Conservation (phyloP, 37 sponge, comb jelly and placozoan species). For the Ianthella basta region DNA sequence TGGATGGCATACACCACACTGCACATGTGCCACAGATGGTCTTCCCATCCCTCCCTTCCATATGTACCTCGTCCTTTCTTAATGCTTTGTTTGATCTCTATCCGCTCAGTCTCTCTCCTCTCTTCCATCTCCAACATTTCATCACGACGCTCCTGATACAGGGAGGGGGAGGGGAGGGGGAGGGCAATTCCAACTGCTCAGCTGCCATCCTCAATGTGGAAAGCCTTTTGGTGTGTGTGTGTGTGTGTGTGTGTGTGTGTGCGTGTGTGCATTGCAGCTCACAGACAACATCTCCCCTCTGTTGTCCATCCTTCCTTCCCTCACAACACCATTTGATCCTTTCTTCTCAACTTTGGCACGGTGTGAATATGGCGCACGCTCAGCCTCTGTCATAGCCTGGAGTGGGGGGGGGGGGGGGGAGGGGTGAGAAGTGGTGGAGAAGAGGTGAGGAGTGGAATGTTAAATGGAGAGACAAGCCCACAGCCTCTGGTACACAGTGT, state of each 20-base stretch:
- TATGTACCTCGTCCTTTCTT: not conserved
- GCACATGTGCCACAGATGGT: not conserved
- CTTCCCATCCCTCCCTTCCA: too few species aligned
- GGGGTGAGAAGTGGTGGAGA: too few species aligned
- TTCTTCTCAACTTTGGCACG: constrained; percentile 66
- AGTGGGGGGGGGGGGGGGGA: not conserved
- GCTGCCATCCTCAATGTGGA: too few species aligned
- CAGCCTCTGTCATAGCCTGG: constrained; percentile 57
- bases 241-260: too few species aligned
- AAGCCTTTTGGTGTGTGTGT: too few species aligned
- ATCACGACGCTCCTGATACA: constrained; percentile 43
- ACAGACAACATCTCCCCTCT: constrained; percentile 67
- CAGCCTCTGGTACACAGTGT: not conserved
- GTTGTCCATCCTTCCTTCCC: constrained; percentile 55
- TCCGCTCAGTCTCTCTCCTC: constrained; percentile 28
- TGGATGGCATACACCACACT: too few species aligned
- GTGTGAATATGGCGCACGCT: constrained; percentile 45
- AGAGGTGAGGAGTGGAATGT: not conserved
- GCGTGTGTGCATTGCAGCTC: constrained; percentile 18
- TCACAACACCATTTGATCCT: not conserved
- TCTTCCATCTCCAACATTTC: constrained; percentile 33
- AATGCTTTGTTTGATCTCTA: not conserved
- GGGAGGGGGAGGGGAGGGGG: not conserved
- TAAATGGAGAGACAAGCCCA: not conserved
- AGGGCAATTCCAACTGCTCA: not conserved